These are phyloP conservation scores for Cerastis rubricosa DNA, from an alignment of 2,888 invertebrate species.

Conservation along the genomic window DNA sequence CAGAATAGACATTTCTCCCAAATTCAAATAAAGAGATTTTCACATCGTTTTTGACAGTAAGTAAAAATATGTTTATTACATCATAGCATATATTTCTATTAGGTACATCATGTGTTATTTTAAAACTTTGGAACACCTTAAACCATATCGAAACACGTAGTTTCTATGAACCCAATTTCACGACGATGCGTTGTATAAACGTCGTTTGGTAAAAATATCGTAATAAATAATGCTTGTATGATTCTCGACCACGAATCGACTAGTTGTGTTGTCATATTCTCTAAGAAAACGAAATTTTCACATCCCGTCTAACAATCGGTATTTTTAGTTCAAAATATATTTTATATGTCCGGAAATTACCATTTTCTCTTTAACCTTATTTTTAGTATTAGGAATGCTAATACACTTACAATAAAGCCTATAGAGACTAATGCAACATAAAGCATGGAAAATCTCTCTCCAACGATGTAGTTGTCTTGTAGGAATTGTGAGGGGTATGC, in stretches of 20 bases:
- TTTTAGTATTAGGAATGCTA: constrained; percentile 93
- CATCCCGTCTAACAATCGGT: constrained; percentile 24
- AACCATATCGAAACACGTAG: constrained; percentile 1
- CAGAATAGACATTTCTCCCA: neutral
- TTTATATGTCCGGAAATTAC: constrained; percentile 65
- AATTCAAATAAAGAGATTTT: constrained; percentile 11
- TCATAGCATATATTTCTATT: constrained; percentile 11
- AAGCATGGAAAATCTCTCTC: constrained; percentile 92
- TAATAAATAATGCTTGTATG: constrained; percentile 44
- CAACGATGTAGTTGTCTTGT: constrained; percentile 93
- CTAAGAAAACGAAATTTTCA: constrained; percentile 27
- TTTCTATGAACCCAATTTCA: constrained; percentile 13
- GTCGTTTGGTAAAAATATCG: constrained; percentile 24
- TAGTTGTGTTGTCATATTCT: constrained; percentile 54
- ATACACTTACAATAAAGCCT: constrained; percentile 91
- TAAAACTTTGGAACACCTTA: constrained; percentile 30
- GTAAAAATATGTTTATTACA: neutral
- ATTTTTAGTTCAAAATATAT: constrained; percentile 30
- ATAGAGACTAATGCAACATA: constrained; percentile 92
- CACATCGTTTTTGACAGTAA: constrained; percentile 1
- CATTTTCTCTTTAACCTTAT: constrained; percentile 91
- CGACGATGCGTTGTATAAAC: neutral
- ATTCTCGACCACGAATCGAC: constrained; percentile 33
- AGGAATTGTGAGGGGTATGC: constrained; percentile 93
- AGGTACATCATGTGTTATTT: constrained; percentile 39